These are phyloP conservation scores for Temnothorax longispinosus DNA, from an alignment of 1,140 invertebrate genomes.

Conservation along the genomic window DNA sequence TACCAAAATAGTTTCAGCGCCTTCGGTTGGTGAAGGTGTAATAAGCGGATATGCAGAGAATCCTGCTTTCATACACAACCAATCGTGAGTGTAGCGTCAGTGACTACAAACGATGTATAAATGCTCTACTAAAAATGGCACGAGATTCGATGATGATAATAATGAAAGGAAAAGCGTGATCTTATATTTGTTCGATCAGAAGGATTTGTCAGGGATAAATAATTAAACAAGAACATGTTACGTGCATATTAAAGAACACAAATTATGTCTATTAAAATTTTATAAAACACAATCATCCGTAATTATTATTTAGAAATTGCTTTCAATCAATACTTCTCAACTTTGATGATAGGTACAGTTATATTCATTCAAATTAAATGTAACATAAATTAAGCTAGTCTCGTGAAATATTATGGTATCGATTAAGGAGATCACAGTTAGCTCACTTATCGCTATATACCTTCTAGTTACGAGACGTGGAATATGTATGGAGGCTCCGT, in stretches of 20 bases:
- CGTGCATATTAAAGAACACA: neutral
- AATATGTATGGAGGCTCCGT: constrained; percentile 7
- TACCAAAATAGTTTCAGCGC: neutral
- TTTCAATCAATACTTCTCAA: neutral
- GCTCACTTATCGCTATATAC: neutral
- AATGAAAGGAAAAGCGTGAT: neutral
- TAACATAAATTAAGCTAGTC: neutral
- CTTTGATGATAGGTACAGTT: neutral
- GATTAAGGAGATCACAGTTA: neutral
- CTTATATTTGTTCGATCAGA: constrained; percentile 41
- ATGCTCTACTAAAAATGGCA: constrained; percentile 44
- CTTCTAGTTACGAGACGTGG: constrained; percentile 25
- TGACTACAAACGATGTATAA: constrained; percentile 41
- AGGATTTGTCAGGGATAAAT: neutral
- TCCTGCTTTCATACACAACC: constrained; percentile 62
- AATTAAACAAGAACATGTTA: constrained; percentile 33
- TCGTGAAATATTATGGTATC: neutral
- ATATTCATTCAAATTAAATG: neutral
- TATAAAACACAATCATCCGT: neutral
- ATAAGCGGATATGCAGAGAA: constrained; percentile 50
- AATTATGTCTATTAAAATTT: neutral
- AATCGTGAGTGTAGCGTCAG: constrained; percentile 17
- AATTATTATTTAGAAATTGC: neutral
- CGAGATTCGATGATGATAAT: constrained; percentile 45
- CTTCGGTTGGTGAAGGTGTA: constrained; percentile 9